Percentiles rank a stretch among this genome's conserved stretches.
Evolutionary conservation across 2,797 vertebrate genomes (phyloP).

Genomic region (Hypotaenidia okinawae): DNA sequence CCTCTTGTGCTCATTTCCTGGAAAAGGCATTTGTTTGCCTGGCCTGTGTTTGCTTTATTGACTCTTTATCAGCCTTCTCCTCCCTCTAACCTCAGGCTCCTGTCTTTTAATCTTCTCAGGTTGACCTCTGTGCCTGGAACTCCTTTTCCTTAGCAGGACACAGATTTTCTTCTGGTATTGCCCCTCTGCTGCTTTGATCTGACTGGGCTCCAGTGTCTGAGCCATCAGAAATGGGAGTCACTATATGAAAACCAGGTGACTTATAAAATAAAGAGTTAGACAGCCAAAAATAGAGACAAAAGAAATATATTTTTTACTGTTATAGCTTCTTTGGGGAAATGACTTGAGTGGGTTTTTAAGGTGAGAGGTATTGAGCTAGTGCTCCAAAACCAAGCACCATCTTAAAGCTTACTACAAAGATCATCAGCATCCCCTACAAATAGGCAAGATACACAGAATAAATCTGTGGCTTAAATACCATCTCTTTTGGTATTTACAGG

Average conservation of each 20-base stretch:
- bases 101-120: background rate
- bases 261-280: background rate
- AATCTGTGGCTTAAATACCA: background rate
- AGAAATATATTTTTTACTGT: background rate
- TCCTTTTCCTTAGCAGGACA: background rate
- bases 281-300: background rate
- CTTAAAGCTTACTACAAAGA: background rate
- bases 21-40: background rate
- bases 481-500: background rate
- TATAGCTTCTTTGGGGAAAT: background rate
- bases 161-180: background rate
- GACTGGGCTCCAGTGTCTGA: accelerated
- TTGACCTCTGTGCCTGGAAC: background rate
- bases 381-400: background rate
- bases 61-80: background rate
- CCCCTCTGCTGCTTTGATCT: background rate
- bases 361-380: background rate
- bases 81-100: background rate
- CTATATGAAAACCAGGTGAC: background rate
- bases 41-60: background rate
- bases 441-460: background rate
- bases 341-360: background rate
- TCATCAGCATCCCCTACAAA: background rate
- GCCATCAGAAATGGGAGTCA: background rate
- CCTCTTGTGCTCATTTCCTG: background rate